Evolutionary conservation across 2,888 invertebrate species (phyloP).

Genomic region (Caenorhabditis wallacei): DNA sequence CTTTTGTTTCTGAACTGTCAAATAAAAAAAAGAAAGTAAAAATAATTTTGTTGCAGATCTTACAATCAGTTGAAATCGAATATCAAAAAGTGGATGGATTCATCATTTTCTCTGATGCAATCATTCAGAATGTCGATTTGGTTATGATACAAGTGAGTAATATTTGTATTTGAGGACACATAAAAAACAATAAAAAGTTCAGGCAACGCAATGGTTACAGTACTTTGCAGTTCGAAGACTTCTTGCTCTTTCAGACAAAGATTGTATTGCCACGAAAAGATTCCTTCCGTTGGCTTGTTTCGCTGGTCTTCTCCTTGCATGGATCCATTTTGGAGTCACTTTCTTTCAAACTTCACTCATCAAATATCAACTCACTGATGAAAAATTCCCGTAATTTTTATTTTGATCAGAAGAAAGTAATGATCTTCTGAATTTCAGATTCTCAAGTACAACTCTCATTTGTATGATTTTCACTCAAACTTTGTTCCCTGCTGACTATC

Average conservation of each 20-base stretch:
- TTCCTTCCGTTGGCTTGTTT: conserved; percentile 78
- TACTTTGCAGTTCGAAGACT: conserved; percentile 77
- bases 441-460: conserved; percentile 76
- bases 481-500: conserved; percentile 82
- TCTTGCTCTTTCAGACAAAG: conserved; percentile 76
- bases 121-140: conserved; percentile 71
- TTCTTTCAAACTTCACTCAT: conserved; percentile 79
- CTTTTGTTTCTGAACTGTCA: conserved; percentile 41
- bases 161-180: background rate
- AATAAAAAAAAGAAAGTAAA: background rate
- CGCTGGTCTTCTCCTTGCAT: conserved; percentile 74
- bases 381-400: conserved; percentile 67
- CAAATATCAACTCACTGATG: conserved; percentile 80
- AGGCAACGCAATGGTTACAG: conserved; percentile 77
- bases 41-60: conserved; percentile 57
- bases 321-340: conserved; percentile 81
- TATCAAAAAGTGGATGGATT: conserved; percentile 75
- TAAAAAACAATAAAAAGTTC: conserved; percentile 5
- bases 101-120: conserved; percentile 65
- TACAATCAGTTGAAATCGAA: conserved; percentile 73
- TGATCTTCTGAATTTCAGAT: conserved; percentile 47
- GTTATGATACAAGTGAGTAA: conserved; percentile 70
- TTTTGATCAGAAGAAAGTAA: background rate
- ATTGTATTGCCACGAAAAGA: conserved; percentile 73
- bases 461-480: conserved; percentile 83